phyloP scores from a whole-genome alignment of 2,797 vertebrate genomes.

The Artibeus lituratus region DNA sequence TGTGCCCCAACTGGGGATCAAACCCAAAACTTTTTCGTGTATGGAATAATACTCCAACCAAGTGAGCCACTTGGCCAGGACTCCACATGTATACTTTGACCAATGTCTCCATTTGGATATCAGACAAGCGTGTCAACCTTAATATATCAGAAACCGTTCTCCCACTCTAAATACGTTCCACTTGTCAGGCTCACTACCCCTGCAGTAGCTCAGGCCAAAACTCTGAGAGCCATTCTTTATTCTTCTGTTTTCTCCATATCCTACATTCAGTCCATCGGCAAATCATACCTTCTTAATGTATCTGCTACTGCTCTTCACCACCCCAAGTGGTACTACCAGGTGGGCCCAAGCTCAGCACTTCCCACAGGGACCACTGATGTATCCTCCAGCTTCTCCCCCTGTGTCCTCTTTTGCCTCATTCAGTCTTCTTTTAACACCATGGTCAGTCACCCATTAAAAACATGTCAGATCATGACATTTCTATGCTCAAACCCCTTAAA shows the following conservation, averaged over 20 bases:
- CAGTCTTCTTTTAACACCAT: background rate
- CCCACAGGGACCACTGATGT: background rate
- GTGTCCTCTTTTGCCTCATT: background rate
- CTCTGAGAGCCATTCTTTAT: background rate
- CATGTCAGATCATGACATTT: background rate
- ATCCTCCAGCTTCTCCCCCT: background rate
- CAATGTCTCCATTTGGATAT: background rate
- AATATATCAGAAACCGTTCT: background rate
- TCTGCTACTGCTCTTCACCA: background rate
- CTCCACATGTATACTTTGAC: background rate
- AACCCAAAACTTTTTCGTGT: background rate
- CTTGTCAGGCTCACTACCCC: background rate
- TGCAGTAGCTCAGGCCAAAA: background rate
- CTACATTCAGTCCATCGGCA: background rate
- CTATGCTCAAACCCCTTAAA: background rate
- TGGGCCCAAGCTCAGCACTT: background rate
- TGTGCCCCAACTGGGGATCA: background rate
- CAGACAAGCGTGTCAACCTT: background rate
- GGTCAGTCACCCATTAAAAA: background rate
- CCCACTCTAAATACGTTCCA: background rate
- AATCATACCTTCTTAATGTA: background rate
- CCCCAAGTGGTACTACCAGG: background rate
- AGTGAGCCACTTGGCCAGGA: background rate
- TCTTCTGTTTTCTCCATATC: background rate
- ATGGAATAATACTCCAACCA: background rate